These are phyloP conservation scores for Gonatopus flavifemur DNA, from an alignment of 1,140 invertebrate species.

Conservation along the genomic window DNA sequence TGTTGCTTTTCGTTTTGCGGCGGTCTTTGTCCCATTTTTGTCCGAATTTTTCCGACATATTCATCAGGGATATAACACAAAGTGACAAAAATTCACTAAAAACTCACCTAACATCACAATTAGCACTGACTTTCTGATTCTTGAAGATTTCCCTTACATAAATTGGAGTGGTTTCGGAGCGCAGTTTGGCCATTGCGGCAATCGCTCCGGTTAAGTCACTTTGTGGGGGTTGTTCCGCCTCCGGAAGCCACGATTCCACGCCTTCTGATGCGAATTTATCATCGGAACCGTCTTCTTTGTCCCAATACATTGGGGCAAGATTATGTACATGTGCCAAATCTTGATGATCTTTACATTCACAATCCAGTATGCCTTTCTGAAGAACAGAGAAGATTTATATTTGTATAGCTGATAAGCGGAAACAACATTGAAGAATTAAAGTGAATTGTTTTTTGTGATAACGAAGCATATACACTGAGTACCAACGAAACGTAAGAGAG, in stretches of 20 bases:
- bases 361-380: conserved; percentile 49
- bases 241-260: conserved; percentile 65
- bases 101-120: conserved; percentile 64
- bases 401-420: not conserved
- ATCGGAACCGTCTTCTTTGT: conserved; percentile 32
- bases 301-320: conserved; percentile 68
- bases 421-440: not conserved
- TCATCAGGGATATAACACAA: too few species aligned
- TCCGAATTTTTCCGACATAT: too few species aligned
- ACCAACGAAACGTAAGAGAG: too few species aligned
- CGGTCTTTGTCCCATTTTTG: too few species aligned
- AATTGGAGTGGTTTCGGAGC: conserved; percentile 66
- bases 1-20: too few species aligned
- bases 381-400: conserved; percentile 11
- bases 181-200: conserved; percentile 60
- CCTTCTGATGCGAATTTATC: conserved; percentile 54
- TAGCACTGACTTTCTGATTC: conserved; percentile 62
- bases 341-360: conserved; percentile 58
- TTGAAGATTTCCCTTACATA: conserved; percentile 70
- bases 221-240: conserved; percentile 42
- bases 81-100: not conserved
- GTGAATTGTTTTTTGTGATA: not conserved
- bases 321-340: conserved; percentile 68
- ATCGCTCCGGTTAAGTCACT: conserved; percentile 59
- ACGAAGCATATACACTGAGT: too few species aligned